Evolutionary conservation across 2,113 vertebrate genomes (phyloP), one percentile per base, ranked within the genome.

Genomic region (Oryzias curvinotus): DNA sequence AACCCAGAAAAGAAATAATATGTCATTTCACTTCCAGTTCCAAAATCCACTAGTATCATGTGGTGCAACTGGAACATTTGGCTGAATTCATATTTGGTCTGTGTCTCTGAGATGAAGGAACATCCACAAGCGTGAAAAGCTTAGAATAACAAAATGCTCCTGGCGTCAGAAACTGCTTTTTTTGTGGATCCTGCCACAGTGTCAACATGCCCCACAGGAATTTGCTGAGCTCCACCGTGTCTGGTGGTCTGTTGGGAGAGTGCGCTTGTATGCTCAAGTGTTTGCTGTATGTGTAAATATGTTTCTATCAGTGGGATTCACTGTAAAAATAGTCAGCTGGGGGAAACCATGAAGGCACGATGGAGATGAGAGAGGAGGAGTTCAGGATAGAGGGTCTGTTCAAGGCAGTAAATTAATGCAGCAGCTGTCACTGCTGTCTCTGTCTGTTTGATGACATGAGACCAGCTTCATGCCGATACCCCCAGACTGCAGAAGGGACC

Each of bases 91-190:
- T 64, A 47, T 84, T 82, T 75, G 66, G 54, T 81, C 68, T 81
- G 82, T 68, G 77, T 77, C 57, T 67, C 50, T 18, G 55, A 73
- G 72, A 61, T 43, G 73, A 64, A 65, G 70, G 83, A 80, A 64
- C 83, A 43, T 60, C 78, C 68, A 81, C 58, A 76, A 63, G 77
- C 81, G 68, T 49, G 66, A 73, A 84, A 84, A 68, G 51, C 18
- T 77, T 84, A 79, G 81, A 85, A 85, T 83, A 87, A 87, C 82
- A 85, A 83, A 89, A 84, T 77, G 79, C 72, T 80, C 25, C 57
- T 44, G 50, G 77, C 78, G 80, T 73, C 82, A 86, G 80, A 88
- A 76, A 76, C 77, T 78, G 69, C 80, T 78, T 71, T 57, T 68
- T 26, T 14, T 52, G 42, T 46, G 75, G 77, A 86, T 83, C 77